Conservation (phyloP, 2,113 vertebrate species). For the Rhynchopsitta pachyrhyncha region DNA sequence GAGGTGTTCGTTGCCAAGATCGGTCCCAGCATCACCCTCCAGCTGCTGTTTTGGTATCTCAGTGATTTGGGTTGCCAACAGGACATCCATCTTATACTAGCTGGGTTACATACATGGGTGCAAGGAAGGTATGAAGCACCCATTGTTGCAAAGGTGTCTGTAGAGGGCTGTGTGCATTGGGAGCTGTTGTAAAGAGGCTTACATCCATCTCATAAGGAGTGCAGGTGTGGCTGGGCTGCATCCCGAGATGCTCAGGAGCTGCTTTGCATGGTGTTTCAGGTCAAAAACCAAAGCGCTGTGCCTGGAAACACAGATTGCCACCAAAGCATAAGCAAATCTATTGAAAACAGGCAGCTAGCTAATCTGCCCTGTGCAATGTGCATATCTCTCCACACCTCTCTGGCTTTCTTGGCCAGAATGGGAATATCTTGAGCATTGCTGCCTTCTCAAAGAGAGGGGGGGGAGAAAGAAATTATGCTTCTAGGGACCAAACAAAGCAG, state of each 20-base stretch:
- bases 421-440: background rate
- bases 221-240: background rate
- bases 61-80: background rate
- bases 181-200: background rate
- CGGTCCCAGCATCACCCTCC: background rate
- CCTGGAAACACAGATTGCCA: background rate
- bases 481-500: background rate
- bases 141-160: background rate
- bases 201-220: fast-evolving
- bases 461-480: background rate
- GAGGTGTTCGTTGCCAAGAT: background rate
- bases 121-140: background rate
- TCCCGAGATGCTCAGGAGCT: background rate
- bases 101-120: background rate
- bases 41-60: background rate
- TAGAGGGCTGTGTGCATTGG: fast-evolving
- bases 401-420: background rate
- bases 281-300: background rate
- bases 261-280: background rate
- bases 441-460: background rate
- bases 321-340: background rate
- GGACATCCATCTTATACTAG: background rate
- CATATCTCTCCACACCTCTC: background rate
- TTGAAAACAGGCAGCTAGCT: background rate
- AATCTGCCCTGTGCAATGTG: fast-evolving